A percentile compares a stretch with the other conserved stretches of the same genome.
Evolutionary conservation across 1,140 invertebrate genomes (phyloP).

Genomic region (Drosophila athabasca): DNA sequence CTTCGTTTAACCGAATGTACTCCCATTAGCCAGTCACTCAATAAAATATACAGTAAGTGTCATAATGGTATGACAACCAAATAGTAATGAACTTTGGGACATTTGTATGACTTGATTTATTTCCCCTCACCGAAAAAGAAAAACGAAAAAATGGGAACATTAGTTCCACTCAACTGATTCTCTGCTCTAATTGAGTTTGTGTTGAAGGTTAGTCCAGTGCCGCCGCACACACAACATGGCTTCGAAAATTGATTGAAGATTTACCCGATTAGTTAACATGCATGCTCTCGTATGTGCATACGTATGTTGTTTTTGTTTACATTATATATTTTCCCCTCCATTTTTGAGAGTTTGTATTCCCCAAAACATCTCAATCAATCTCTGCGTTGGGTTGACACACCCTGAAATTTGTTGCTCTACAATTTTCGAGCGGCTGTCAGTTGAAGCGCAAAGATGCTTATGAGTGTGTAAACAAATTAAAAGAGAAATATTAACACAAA

Average conservation of each 20-base stretch:
- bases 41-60: no score
- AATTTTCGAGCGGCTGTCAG: constrained; percentile 1
- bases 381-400: constrained; percentile 30
- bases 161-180: constrained; percentile 27
- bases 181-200: not conserved
- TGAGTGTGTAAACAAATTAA: no score
- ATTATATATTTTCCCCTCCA: no score
- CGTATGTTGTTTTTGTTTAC: no score
- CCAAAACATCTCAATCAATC: constrained; percentile 37
- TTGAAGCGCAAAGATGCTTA: no score
- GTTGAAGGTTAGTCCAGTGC: constrained; percentile 25
- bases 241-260: constrained; percentile 20
- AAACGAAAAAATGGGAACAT: constrained; percentile 29
- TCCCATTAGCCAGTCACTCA: no score
- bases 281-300: no score
- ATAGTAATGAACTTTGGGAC: constrained; percentile 21
- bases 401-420: constrained; percentile 2
- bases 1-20: no score
- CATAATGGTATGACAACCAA: no score
- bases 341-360: not conserved
- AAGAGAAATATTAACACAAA: no score
- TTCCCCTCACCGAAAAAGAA: constrained; percentile 1
- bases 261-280: constrained; percentile 24
- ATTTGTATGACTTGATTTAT: constrained; percentile 1
- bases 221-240: not conserved